Evolutionary conservation across 30 jellyfish, hydroid and myxozoan genomes (phyloP), one percentile per base, ranked within the genome.

Genomic region (Aurelia aurita complex sp. Pacific): DNA sequence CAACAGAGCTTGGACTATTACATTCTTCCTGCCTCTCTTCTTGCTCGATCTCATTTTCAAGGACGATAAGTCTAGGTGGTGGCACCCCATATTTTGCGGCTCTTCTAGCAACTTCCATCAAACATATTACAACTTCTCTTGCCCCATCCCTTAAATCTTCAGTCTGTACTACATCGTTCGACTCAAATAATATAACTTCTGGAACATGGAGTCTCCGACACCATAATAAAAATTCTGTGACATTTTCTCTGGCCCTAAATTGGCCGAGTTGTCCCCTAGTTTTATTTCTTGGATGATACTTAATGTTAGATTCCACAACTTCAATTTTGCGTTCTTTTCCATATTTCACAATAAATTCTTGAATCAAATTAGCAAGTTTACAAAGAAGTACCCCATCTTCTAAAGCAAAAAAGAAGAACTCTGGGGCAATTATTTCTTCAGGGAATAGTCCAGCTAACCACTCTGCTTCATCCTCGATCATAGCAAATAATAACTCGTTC

Each of bases 101-200:
- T 62, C 81, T 70, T 74, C 99, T 85, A 10, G 99, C 99, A 38
- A 94, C 97, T 65, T 94, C 99, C 99, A 94, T 94, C 53, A 94
- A 79, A 77, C 99, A 94, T 12, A 94, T 82, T 10, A 94, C 99
- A 66, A 94, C 96, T 62, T 94, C 99, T 63, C 99, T 90, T 17
- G 99, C 99, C 35, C 96, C 96, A 40, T 94, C 99, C 35, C 99
- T 71, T 16, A 87, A 73, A 34, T 95, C 99, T 54, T 94, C 99
- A 59, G 98, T 92, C 53, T 92, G 97, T 19, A 94, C 99, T 17
- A 89, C 97, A 81, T 94, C 99, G 74, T 94, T 94, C 29, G 99
- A 94, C 64, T 94, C 99, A 76, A 94, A 94, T 76, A 94, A 83
- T 35, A 94, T 69, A 35, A 90, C 96, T 77, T 94, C 99, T 11